phyloP scores from a whole-genome alignment of 2,113 vertebrate species.

The Amphiprion percula region DNA sequence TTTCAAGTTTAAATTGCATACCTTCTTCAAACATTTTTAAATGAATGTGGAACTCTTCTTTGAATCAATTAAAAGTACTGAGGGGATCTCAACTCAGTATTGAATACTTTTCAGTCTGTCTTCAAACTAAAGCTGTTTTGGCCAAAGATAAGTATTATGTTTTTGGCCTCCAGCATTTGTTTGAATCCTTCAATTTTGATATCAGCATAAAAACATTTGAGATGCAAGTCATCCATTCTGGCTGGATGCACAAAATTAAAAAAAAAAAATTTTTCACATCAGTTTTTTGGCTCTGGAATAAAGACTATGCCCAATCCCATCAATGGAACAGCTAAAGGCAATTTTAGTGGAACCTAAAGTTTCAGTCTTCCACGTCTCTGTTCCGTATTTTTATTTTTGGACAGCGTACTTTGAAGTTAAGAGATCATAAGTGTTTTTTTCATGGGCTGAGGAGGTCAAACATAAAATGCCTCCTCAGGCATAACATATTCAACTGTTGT shows the following conservation, averaged over 20 bases:
- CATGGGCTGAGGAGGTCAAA: conserved; percentile 33
- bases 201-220: conserved; percentile 33
- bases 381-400: conserved; percentile 15
- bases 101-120: conserved; percentile 2
- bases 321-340: conserved; percentile 44
- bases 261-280: not conserved
- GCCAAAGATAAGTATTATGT: conserved; percentile 23
- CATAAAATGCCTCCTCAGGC: conserved; percentile 2
- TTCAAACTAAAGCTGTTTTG: conserved; percentile 34
- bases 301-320: conserved; percentile 42
- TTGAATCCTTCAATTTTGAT: conserved; percentile 38
- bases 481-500: conserved; percentile 11
- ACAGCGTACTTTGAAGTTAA: conserved; percentile 36
- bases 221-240: conserved; percentile 44
- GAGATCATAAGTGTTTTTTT: not conserved
- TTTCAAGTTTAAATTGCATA: conserved; percentile 2
- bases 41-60: conserved; percentile 18
- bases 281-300: conserved; percentile 44
- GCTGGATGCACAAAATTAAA: not conserved
- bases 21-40: not conserved
- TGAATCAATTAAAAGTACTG: conserved; percentile 38
- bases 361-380: conserved; percentile 29
- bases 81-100: conserved; percentile 1
- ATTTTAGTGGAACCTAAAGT: conserved; percentile 31
- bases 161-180: conserved; percentile 35